These are phyloP conservation scores for Erethizon dorsatum DNA, from an alignment of 2,797 vertebrate species.

Conservation along the genomic window DNA sequence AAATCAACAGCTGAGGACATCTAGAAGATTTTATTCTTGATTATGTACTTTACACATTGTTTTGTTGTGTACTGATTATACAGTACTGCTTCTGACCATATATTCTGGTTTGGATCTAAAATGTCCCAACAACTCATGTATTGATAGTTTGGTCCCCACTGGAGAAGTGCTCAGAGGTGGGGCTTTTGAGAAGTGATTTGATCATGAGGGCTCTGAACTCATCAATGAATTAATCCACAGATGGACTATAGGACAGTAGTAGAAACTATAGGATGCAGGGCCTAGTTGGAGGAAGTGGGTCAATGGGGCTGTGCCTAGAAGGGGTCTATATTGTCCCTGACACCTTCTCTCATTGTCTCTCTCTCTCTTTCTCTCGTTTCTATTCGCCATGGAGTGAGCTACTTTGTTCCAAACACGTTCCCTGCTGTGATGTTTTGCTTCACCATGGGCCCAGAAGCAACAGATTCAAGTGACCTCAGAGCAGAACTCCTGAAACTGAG, in stretches of 20 bases:
- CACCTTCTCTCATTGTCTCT: not conserved
- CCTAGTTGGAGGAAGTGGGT: not conserved
- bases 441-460: not conserved
- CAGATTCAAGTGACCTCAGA: not conserved
- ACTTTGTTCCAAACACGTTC: not conserved
- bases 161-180: not conserved
- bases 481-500: not conserved
- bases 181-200: not conserved
- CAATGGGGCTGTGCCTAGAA: not conserved
- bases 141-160: not conserved
- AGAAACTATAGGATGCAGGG: not conserved
- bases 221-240: not conserved
- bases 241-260: not conserved
- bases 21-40: not conserved
- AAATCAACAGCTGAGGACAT: not conserved
- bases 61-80: not conserved
- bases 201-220: not conserved
- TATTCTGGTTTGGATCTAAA: not conserved
- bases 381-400: not conserved
- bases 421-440: not conserved
- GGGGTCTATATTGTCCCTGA: not conserved
- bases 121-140: not conserved
- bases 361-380: not conserved
- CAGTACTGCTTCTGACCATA: not conserved
- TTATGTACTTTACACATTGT: not conserved